Evolutionary conservation across 1,140 invertebrate genomes (phyloP), one percentile per base, ranked within the genome.

Genomic region (Cardiocondyla obscurior): DNA sequence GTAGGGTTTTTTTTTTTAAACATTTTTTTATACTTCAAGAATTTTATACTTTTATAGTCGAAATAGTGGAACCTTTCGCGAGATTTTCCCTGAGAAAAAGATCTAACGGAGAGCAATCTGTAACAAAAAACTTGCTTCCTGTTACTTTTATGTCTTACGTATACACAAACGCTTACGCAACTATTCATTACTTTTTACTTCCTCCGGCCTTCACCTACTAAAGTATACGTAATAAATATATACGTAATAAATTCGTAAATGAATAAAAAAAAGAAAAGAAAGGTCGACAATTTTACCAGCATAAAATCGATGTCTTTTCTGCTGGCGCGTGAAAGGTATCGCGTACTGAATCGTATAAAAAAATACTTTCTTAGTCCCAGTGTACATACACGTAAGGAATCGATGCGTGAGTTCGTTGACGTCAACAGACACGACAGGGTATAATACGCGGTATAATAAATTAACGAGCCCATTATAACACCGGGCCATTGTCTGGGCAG

Each of bases 401-500:
- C 14, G 10, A 10, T 3, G 3, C 14, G 33, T 19, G 33, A 67
- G 74, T 77, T 67, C 74, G 16, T 79, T 53, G 74, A 79, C 58
- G 22, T 6, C 33, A 44, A 49, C 19, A 22, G 58, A 65, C 30
- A 44, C 16, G 73, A 44, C 58, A 8, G n/a, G n/a, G n/a, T n/a
- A n/a, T n/a, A n/a, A n/a, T n/a, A n/a, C n/a, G 0, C 33, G 19
- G 3, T n/a, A 12, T 64, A 42, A 55, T 79, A 69, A 79, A 69
- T 69, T 69, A 51, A 79, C 65, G 65, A 69, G 69, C 22, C 36
- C 46, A 69, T 79, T 79, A 79, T 28, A 67, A 51, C 16, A 16
- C 30, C 73, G 19, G 28, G n/a, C 33, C 62, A 79, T 69, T 69
- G 74, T 79, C 74, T 60, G 74, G 30, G 74, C 60, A 67, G 60